Evolutionary conservation across 2,113 vertebrate species (phyloP).

Genomic region (Myanophis thanlyinensis): DNA sequence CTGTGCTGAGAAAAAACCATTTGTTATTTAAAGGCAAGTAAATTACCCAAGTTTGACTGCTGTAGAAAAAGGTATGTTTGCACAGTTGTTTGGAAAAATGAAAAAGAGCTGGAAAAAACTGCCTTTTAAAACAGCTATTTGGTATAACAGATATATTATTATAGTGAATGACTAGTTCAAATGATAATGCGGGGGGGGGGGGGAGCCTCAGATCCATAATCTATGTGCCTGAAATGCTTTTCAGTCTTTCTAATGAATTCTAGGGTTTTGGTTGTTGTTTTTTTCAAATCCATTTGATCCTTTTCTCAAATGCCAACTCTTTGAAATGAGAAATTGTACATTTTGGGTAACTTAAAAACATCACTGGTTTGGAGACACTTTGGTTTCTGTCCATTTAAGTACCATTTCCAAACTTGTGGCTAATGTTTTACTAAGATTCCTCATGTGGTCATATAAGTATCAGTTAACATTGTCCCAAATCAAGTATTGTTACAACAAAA

Average conservation of each 20-base stretch:
- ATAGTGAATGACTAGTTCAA: not conserved
- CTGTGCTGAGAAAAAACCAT: not conserved
- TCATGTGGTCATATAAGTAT: not conserved
- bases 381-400: not conserved
- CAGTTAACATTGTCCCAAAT: not conserved
- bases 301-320: not conserved
- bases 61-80: not conserved
- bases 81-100: not conserved
- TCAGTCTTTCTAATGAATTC: not conserved
- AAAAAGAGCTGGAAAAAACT: not conserved
- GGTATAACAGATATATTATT: not conserved
- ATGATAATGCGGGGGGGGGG: not conserved
- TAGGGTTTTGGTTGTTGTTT: not conserved
- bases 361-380: not conserved
- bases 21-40: not conserved
- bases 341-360: not conserved
- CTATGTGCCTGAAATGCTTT: not conserved
- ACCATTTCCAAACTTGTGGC: not conserved
- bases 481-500: not conserved
- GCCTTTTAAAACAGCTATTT: not conserved
- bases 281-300: not conserved
- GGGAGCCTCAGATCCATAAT: not conserved
- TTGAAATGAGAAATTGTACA: not conserved
- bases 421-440: not conserved
- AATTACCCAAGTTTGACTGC: not conserved